Evolutionary conservation across 2,888 invertebrate genomes (phyloP).

Genomic region (Omphaloscelis lunosa): DNA sequence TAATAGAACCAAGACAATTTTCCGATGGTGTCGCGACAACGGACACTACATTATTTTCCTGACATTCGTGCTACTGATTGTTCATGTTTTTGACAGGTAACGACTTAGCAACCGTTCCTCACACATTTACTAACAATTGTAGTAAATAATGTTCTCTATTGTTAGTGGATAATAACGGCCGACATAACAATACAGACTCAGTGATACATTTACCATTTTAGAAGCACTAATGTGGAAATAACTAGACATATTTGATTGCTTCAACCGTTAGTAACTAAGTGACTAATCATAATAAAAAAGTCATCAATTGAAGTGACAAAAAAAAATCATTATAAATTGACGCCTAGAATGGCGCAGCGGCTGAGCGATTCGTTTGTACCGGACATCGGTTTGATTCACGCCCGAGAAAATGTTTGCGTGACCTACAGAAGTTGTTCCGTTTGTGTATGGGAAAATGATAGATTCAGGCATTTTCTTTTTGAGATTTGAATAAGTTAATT

Average conservation of each 20-base stretch:
- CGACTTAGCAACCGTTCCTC: conserved; percentile 12
- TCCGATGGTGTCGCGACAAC: not conserved
- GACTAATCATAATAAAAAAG: conserved; percentile 10
- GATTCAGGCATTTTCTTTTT: not conserved
- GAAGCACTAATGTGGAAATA: conserved; percentile 36
- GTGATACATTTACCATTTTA: conserved; percentile 30
- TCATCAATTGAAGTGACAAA: not conserved
- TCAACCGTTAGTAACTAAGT: not conserved
- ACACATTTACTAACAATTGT: conserved; percentile 6
- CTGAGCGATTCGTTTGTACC: too few species aligned
- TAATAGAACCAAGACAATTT: not conserved
- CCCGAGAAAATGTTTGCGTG: not conserved
- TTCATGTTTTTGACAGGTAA: not conserved
- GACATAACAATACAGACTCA: not conserved
- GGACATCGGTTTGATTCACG: not conserved
- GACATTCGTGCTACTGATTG: conserved; percentile 20
- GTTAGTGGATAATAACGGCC: conserved; percentile 21
- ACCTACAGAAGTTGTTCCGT: not conserved
- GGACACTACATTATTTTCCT: not conserved
- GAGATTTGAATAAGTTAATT: too few species aligned
- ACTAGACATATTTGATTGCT: conserved; percentile 8
- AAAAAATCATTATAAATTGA: conserved; percentile 1
- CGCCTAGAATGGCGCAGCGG: not conserved
- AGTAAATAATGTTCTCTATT: conserved; percentile 2
- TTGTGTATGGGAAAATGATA: not conserved